These are phyloP conservation scores for Crotalus tigris DNA, from an alignment of 2,113 vertebrate genomes.

Conservation along the genomic window DNA sequence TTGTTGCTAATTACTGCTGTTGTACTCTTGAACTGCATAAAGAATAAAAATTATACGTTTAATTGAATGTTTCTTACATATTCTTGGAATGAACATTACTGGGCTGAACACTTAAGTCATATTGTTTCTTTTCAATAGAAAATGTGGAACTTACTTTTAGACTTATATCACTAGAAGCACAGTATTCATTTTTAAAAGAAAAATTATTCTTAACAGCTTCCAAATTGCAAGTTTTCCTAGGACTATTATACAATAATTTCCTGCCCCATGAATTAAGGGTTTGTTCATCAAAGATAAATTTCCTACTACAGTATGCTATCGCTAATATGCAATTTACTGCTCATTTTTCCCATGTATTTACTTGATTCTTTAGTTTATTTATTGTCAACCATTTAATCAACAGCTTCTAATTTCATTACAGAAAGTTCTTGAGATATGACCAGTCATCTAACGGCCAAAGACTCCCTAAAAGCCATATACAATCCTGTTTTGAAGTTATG, in stretches of 20 bases:
- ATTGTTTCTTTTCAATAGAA: constrained; percentile 28
- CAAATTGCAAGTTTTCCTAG: constrained; percentile 30
- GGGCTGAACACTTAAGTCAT: constrained; percentile 36
- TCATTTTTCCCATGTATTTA: background rate
- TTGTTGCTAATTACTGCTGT: constrained; percentile 52
- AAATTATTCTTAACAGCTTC: constrained; percentile 35
- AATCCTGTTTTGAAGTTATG: background rate
- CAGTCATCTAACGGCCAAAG: background rate
- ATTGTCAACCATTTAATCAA: background rate
- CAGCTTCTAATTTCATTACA: background rate
- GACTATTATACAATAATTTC: constrained; percentile 42
- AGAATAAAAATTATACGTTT: constrained; percentile 47
- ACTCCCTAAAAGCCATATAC: background rate
- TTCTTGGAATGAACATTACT: constrained; percentile 35
- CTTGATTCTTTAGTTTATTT: background rate
- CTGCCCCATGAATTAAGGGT: background rate
- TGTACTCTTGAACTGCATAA: constrained; percentile 37
- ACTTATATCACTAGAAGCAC: constrained; percentile 26
- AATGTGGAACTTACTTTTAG: constrained; percentile 35
- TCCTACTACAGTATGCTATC: background rate
- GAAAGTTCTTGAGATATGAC: background rate
- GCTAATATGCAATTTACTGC: background rate
- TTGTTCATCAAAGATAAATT: constrained; percentile 19
- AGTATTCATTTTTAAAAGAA: constrained; percentile 38
- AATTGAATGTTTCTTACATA: constrained; percentile 14